Evolutionary conservation across 1,140 invertebrate genomes (phyloP).

Genomic region (Popillia japonica): DNA sequence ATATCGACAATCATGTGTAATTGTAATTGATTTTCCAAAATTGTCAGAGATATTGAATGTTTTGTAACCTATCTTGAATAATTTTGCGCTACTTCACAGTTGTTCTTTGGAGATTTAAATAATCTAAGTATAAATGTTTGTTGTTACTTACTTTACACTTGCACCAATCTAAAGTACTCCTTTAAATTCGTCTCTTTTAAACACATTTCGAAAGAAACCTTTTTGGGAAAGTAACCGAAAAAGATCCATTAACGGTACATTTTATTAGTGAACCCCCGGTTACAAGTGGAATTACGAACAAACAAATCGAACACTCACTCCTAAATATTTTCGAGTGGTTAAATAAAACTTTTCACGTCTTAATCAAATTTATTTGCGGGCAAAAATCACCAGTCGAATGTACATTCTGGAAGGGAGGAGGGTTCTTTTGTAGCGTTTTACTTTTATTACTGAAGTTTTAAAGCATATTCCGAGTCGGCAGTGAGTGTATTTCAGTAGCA

Average conservation of each 20-base stretch:
- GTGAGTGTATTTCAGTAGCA: slow-evolving; percentile 23
- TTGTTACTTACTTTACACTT: no score
- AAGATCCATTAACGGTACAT: not conserved
- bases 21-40: no score
- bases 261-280: not conserved
- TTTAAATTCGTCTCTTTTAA: no score
- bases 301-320: slow-evolving; percentile 9
- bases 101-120: no score
- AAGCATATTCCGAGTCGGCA: not conserved
- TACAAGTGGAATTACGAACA: not conserved
- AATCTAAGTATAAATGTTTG: no score
- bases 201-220: not conserved
- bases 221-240: not conserved
- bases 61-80: no score
- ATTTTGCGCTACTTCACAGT: no score
- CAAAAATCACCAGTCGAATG: slow-evolving; percentile 8
- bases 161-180: no score
- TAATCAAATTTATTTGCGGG: slow-evolving; percentile 32
- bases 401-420: slow-evolving; percentile 14
- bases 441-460: slow-evolving; percentile 32
- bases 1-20: no score
- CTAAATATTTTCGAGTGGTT: slow-evolving; percentile 20
- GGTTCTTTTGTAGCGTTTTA: slow-evolving; percentile 31
- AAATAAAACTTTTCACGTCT: slow-evolving; percentile 31
- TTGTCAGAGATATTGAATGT: no score